A percentile compares a stretch with the other conserved stretches of the same genome.
Evolutionary conservation across 2,888 invertebrate genomes (phyloP).

Genomic region (Melieria crassipennis): DNA sequence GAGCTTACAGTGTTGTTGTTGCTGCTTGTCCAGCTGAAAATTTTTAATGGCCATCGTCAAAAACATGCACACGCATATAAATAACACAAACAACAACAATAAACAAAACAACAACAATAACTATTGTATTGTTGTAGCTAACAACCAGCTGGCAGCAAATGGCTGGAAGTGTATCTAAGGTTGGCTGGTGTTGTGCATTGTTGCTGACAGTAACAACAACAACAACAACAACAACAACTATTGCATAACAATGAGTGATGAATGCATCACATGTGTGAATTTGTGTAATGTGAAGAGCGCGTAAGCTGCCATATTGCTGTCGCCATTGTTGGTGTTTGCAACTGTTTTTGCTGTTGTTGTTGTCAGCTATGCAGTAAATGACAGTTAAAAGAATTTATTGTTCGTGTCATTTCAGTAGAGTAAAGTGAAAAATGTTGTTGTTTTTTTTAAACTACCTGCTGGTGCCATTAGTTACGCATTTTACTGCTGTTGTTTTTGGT

Average conservation of each 20-base stretch:
- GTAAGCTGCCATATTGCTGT: too few relatives aligned
- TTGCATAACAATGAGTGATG: constrained; percentile 23
- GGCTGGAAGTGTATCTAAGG: too few relatives aligned
- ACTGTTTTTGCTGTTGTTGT: constrained; percentile 1
- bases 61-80: too few relatives aligned
- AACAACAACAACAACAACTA: neutral
- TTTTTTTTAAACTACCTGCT: neutral
- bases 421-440: neutral
- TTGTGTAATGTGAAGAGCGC: too few relatives aligned
- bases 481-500: neutral
- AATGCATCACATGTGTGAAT: constrained; percentile 11
- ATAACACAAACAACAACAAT: too few relatives aligned
- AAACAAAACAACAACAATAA: too few relatives aligned
- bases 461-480: neutral
- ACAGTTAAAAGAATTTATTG: constrained; percentile 32
- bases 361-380: constrained; percentile 27
- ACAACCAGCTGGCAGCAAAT: too few relatives aligned
- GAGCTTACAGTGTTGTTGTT: too few relatives aligned
- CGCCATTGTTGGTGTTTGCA: neutral
- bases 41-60: too few relatives aligned
- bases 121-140: too few relatives aligned
- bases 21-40: too few relatives aligned
- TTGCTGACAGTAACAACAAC: neutral
- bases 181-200: too few relatives aligned
- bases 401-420: constrained; percentile 20